A percentile compares a stretch with the other conserved stretches of the same genome.
These are phyloP conservation scores for Congeria kusceri DNA, from an alignment of 2,888 invertebrate species.

Conservation along the genomic window DNA sequence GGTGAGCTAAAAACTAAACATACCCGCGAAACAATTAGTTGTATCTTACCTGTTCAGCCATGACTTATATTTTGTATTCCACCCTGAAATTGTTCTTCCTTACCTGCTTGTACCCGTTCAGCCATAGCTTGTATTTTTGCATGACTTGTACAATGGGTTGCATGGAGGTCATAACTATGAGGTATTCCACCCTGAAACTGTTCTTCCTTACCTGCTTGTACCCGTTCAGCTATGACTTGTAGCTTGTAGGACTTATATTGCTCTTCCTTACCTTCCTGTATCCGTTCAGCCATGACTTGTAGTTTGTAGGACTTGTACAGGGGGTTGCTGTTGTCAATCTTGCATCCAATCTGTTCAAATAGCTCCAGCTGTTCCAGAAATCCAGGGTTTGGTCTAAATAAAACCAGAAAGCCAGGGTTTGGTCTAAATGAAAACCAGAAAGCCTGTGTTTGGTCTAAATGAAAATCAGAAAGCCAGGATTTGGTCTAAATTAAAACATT, in stretches of 20 bases:
- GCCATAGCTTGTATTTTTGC: constrained; percentile 77
- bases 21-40: constrained; percentile 5
- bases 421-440: background rate
- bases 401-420: background rate
- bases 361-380: constrained; percentile 81
- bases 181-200: too few species aligned
- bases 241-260: constrained; percentile 76
- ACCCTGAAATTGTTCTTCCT: too few species aligned
- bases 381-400: constrained; percentile 81
- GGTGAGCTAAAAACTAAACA: background rate
- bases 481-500: too few species aligned
- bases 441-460: background rate
- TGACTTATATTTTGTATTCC: too few species aligned
- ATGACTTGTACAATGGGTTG: constrained; percentile 71
- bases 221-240: constrained; percentile 70
- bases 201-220: constrained; percentile 69
- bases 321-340: constrained; percentile 69
- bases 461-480: background rate
- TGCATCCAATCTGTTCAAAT: constrained; percentile 81
- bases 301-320: constrained; percentile 76
- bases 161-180: too few species aligned
- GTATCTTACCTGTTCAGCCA: too few species aligned
- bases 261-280: constrained; percentile 71
- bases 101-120: too few species aligned
- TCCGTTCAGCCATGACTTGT: constrained; percentile 70